These are phyloP conservation scores for Drepanosiphum platanoidis DNA, from an alignment of 2,888 invertebrate genomes.

Conservation along the genomic window DNA sequence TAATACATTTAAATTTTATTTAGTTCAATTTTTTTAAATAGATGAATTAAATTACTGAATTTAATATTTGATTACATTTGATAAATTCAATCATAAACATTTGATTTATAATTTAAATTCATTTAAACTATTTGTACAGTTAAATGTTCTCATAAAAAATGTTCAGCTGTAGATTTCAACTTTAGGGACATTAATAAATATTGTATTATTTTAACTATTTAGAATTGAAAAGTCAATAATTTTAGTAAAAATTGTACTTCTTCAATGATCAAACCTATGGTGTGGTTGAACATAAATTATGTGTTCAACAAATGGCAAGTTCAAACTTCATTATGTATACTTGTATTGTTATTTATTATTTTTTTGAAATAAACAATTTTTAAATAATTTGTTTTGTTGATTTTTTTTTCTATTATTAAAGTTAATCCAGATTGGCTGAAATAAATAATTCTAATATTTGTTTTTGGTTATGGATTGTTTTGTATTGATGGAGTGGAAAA, in stretches of 20 bases:
- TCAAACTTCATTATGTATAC: conserved; percentile 22
- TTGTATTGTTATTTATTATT: conserved; percentile 37
- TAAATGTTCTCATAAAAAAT: not conserved
- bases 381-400: not conserved
- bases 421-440: too few relatives aligned
- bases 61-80: not conserved
- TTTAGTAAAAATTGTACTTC: conserved; percentile 40
- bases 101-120: not conserved
- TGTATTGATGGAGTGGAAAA: too few relatives aligned
- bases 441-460: too few relatives aligned
- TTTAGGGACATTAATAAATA: conserved; percentile 2
- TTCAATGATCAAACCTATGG: conserved; percentile 30
- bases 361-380: conserved; percentile 35
- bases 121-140: not conserved
- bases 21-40: not conserved
- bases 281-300: conserved; percentile 6
- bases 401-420: too few relatives aligned
- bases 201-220: conserved; percentile 43
- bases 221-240: conserved; percentile 36
- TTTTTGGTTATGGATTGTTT: too few relatives aligned
- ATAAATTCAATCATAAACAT: not conserved
- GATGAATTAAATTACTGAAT: not conserved
- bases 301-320: conserved; percentile 14
- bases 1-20: not conserved
- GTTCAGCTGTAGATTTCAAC: not conserved